Base-by-base conservation (phyloP, 2,888 invertebrate species). In the Limnephilus marmoratus region DNA sequence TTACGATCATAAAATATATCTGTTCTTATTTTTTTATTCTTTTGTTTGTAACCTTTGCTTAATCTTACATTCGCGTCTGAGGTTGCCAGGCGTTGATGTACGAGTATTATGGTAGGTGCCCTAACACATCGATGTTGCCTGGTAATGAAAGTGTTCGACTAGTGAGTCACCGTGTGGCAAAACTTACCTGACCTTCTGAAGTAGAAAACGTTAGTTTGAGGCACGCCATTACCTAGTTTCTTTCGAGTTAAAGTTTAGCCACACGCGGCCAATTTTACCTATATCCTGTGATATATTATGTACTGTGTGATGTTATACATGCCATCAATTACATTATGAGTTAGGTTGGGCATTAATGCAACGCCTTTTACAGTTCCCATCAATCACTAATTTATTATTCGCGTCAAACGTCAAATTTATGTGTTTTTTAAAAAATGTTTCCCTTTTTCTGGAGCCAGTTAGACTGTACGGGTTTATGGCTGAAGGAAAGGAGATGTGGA, bases 101-200 rank as follows among this genome's bases (percentile, higher is more conserved):
- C n/a, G n/a, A n/a, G n/a, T n/a, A 68, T 68, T 68, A 68, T 24
- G 68, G 68, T 68, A 68, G 68, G 68, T 68, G 7, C 24, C 9
- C 24, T 68, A n/a, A 68, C 7, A 68, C 5, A 68, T 68, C 68
- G 68, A 68, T 68, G 68, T 68, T 24, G 24, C 68, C 24, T 18
- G 7, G 37, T 7, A 83, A 37, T 37, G 31, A 83, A 24, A 37
- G 83, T 83, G 83, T 83, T 83, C 15, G 15, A 11, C 24, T 34
- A 34, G 83, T 83, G 83, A 34, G 34, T 83, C 68, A 83, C 18
- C 83, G 37, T 37, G 34, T 83, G 37, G 83, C 37, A 41, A 83
- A 83, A 83, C 18, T 41, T 83, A 83, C 37, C 83, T n/a, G 37
- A 83, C 83, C 83, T 83, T 83, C 83, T 83, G 34, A 24, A 24